Evolutionary conservation across 1,140 invertebrate species (phyloP).

Genomic region (Hypothenemus hampei): DNA sequence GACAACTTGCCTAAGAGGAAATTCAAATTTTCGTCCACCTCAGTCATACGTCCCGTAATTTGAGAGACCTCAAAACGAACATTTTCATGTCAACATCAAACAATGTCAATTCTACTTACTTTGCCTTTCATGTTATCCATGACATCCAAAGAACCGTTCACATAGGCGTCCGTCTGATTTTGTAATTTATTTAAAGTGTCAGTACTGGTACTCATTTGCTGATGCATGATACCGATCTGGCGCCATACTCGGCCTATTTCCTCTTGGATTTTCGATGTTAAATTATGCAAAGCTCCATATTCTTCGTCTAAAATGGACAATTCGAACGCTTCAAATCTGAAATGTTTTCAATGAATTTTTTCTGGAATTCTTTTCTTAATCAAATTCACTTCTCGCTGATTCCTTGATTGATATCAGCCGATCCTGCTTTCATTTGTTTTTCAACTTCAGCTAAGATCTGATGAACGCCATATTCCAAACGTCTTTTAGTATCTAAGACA

Average conservation of each 20-base stretch:
- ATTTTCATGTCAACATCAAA: too few relatives aligned
- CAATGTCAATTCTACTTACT: slow-evolving; percentile 47
- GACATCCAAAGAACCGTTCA: slow-evolving; percentile 74
- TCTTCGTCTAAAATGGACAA: slow-evolving; percentile 68
- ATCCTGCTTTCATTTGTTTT: slow-evolving; percentile 62
- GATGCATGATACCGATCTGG: slow-evolving; percentile 84
- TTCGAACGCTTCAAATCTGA: slow-evolving; percentile 65
- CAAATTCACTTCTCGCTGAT: slow-evolving; percentile 57
- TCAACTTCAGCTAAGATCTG: slow-evolving; percentile 78
- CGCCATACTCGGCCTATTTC: slow-evolving; percentile 83
- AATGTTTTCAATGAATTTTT: slow-evolving; percentile 11
- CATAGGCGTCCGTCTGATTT: slow-evolving; percentile 71
- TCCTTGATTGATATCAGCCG: slow-evolving; percentile 61
- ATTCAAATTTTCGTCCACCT: slow-evolving; percentile 81
- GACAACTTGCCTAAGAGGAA: slow-evolving; percentile 74
- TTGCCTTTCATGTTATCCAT: slow-evolving; percentile 78
- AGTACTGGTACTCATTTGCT: slow-evolving; percentile 72
- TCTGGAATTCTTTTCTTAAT: not conserved
- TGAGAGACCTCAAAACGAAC: slow-evolving; percentile 54
- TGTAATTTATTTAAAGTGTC: slow-evolving; percentile 70
- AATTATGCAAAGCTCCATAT: slow-evolving; percentile 64
- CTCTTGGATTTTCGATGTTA: slow-evolving; percentile 71
- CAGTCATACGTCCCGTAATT: slow-evolving; percentile 73
- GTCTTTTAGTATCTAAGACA: slow-evolving; percentile 75
- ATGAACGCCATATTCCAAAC: slow-evolving; percentile 79